Conservation (phyloP, 1,140 invertebrate genomes). For the Hypsibius dujardini region DNA sequence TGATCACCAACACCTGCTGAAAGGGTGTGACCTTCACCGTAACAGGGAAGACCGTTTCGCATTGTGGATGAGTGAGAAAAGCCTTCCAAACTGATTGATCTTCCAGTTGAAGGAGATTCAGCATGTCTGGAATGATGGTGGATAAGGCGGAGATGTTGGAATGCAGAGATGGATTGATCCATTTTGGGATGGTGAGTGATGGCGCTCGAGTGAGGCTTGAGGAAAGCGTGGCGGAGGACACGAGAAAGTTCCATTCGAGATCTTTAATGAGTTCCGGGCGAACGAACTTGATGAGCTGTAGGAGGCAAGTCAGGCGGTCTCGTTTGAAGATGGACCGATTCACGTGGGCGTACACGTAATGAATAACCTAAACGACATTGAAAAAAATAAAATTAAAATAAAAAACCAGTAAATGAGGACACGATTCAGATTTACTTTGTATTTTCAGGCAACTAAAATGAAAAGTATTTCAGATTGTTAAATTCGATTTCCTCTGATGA, state of each 20-base stretch:
- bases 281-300: slow-evolving; percentile 50
- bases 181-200: not conserved
- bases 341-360: slow-evolving; percentile 50
- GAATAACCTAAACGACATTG: slow-evolving; percentile 11
- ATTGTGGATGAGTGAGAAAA: slow-evolving; percentile 44
- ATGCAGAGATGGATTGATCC: no score
- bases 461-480: slow-evolving; percentile 27
- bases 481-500: slow-evolving; percentile 31
- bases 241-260: slow-evolving; percentile 30
- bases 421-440: not conserved
- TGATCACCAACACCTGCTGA: slow-evolving; percentile 60
- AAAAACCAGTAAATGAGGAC: no score
- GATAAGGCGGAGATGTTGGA: no score
- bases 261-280: slow-evolving; percentile 43
- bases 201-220: not conserved
- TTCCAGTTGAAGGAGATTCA: slow-evolving; percentile 40
- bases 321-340: slow-evolving; percentile 58
- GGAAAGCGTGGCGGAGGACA: not conserved
- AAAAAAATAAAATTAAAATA: no score
- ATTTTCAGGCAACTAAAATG: slow-evolving; percentile 22
- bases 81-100: slow-evolving; percentile 46
- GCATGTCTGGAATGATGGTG: no score
- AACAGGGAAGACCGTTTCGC: slow-evolving; percentile 40
- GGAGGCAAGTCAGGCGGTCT: slow-evolving; percentile 50
- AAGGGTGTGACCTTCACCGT: slow-evolving; percentile 48